A percentile compares a stretch with the other conserved stretches of the same genome.
These are phyloP conservation scores for Theretra japonica DNA, from an alignment of 2,888 invertebrate species.

Conservation along the genomic window DNA sequence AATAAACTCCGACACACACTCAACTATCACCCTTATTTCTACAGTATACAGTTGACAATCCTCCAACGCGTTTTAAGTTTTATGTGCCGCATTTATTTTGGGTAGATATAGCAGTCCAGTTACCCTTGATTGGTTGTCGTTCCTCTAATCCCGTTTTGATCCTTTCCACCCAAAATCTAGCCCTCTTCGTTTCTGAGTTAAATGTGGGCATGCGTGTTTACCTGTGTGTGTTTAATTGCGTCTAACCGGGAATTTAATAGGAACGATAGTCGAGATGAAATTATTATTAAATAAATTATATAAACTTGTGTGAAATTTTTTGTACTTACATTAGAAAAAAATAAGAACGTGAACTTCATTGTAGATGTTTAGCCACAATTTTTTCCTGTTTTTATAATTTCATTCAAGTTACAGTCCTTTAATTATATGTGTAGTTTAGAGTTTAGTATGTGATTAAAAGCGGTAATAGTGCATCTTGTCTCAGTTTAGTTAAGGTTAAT, in stretches of 20 bases:
- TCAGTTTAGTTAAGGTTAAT: no score
- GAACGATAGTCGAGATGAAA: not conserved
- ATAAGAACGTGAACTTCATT: no score
- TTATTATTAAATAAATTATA: not conserved
- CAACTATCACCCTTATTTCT: constrained; percentile 52
- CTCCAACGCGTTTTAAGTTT: constrained; percentile 64
- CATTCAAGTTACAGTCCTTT: no score
- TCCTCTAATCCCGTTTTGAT: constrained; percentile 89
- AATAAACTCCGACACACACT: constrained; percentile 69
- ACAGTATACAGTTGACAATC: constrained; percentile 50
- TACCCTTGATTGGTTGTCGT: constrained; percentile 89
- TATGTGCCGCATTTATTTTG: constrained; percentile 84
- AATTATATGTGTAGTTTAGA: no score
- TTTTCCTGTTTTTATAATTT: no score
- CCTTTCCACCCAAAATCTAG: constrained; percentile 86
- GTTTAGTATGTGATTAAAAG: no score
- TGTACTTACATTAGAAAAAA: no score
- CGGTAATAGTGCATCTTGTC: no score
- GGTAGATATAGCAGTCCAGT: constrained; percentile 85
- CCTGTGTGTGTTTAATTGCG: constrained; percentile 56
- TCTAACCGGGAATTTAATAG: not conserved
- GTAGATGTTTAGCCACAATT: no score
- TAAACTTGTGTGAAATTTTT: no score
- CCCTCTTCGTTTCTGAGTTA: constrained; percentile 81
- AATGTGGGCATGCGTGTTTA: constrained; percentile 82